Evolutionary conservation across 1,140 invertebrate species (phyloP), one percentile per base, ranked within the genome.

Genomic region (Cardiocondyla obscurior): DNA sequence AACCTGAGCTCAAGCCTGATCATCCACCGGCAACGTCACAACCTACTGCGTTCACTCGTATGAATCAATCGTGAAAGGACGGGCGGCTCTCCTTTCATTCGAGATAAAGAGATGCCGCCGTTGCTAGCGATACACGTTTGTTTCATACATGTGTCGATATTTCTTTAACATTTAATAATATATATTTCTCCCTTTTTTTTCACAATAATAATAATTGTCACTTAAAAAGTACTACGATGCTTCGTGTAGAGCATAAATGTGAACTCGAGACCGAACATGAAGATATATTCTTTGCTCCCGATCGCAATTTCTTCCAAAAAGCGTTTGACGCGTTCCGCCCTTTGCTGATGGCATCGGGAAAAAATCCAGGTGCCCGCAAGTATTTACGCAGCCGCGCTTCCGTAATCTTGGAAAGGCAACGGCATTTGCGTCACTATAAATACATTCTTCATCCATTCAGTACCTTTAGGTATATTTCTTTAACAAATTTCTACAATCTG

Each of bases 371-470:
- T 28, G 90, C 91, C 0, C 89, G 76, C 19, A 91, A 87, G 49
- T 91, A 91, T 73, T 84, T 94, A 4, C 87, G 89, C 30, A 94
- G 93, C 86, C 88, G 73, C 0, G 90, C 90, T 19, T 89, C 91
- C 5, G 89, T 93, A 33, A 70, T 89, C 36, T 76, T 86, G 19
- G 93, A 94, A 74, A 93, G 90, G 70, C 85, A 85, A 69, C 87
- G 88, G 3, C 93, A 94, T 30, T 72, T 91, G 25, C 82, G 69
- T 57, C 84, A 90, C 70, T 81, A 90, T 49, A 81, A 22, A 5
- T 36, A 84, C 16, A 85, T 92, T 2, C 92, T 94, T 83, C 93
- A 94, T 72, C 93, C 93, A 0, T 94, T 93, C 62, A 94, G 93
- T 86, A 72, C 91, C 16, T 93, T 94, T 70, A 92, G 93, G 93